These are phyloP conservation scores for Acanthurus lineatus DNA, from an alignment of 2,797 vertebrate genomes.

Conservation along the genomic window DNA sequence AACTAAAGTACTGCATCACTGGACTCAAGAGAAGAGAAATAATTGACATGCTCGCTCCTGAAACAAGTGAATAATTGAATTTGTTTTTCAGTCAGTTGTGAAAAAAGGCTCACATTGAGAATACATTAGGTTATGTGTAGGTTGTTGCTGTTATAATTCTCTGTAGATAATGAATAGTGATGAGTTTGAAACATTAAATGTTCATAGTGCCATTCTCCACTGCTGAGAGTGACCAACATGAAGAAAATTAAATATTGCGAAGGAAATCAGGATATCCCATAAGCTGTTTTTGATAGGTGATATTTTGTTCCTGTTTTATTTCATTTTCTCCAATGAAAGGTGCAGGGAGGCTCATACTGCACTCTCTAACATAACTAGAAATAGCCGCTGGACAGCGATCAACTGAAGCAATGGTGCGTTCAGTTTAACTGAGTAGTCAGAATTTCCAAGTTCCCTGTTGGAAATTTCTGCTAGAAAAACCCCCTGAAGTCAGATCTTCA, in stretches of 20 bases:
- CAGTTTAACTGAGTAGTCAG: too few relatives aligned
- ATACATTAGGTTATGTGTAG: slow-evolving; percentile 40
- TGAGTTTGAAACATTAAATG: neutral
- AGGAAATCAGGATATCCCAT: neutral
- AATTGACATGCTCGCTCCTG: slow-evolving; percentile 70
- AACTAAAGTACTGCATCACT: slow-evolving; percentile 71
- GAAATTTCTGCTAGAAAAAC: too few relatives aligned
- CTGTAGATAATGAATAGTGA: slow-evolving; percentile 17
- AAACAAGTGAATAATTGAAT: slow-evolving; percentile 81
- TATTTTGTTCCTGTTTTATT: neutral
- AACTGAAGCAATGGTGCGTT: neutral
- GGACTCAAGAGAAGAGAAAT: slow-evolving; percentile 76
- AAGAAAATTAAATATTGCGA: slow-evolving; percentile 3
- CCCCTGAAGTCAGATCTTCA: too few relatives aligned
- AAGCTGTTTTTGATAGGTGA: neutral
- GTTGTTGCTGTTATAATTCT: slow-evolving; percentile 25
- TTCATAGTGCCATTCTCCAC: neutral
- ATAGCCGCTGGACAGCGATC: neutral
- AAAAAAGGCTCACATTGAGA: slow-evolving; percentile 36
- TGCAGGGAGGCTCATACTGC: neutral
- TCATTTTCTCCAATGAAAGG: neutral
- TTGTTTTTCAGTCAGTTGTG: slow-evolving; percentile 68
- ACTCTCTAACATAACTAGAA: neutral
- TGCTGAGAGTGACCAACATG: slow-evolving; percentile 11
- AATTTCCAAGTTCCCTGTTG: too few relatives aligned